Evolutionary conservation across 2,888 invertebrate genomes (phyloP), one percentile per base, ranked within the genome.

Genomic region (Arrhopalites spinosus): DNA sequence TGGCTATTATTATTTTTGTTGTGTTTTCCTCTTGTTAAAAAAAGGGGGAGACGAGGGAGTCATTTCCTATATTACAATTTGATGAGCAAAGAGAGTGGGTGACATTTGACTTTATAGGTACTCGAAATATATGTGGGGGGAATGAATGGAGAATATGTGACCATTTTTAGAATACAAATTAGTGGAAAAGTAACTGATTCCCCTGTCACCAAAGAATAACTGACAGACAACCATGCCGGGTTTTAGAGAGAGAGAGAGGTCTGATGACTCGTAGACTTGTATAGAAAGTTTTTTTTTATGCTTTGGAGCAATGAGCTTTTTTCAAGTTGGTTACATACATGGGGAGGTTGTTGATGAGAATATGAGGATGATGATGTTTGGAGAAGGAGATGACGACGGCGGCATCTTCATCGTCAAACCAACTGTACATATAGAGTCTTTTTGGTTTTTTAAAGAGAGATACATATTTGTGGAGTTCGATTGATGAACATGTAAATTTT

Each of bases 131-230:
- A 64, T 15, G 64, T 64, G 30, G 36, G 36, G 36, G 17, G 70
- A 8, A 29, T 69, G 69, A 15, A 61, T 47, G 69, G 25, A 20
- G 50, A 69, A 70, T 30, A 59, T 70, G 59, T 70, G 56, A 61
- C 66, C 77, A 79, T 76, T 78, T 78, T 77, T 78, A 76, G 81
- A 81, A 80, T 80, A 80, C 79, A 80, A 81, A 80, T 81, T 81
- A 79, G 76, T 75, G 59, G 63, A 70, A 20, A 29, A 68, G 77
- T 78, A 79, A 81, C 78, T 78, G 79, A 81, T 81, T 80, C 77
- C 72, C 75, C 74, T 81, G 80, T 79, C 81, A 81, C 78, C 78
- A 69, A 77, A 72, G 77, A 79, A 80, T 81, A 80, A 77, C 79
- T 80, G 81, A 81, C 81, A 81, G 75, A 30, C 73, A 73, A 77